Evolutionary conservation across 2,797 vertebrate genomes (phyloP).

Genomic region (Brotula barbata): DNA sequence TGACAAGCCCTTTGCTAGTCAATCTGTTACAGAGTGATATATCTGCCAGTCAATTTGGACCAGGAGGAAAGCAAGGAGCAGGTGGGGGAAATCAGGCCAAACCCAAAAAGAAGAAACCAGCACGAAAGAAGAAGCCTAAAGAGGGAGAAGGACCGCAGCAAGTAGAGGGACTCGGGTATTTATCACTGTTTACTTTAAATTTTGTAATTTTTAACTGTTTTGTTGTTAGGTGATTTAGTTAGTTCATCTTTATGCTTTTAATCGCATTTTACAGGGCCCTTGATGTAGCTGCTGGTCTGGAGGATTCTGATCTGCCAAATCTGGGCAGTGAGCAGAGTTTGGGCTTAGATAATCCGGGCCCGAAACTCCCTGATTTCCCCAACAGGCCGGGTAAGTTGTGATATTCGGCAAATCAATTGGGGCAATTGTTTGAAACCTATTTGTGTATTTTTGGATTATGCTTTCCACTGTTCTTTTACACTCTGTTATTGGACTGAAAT

Average conservation of each 20-base stretch:
- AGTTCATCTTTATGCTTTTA: constrained; percentile 3
- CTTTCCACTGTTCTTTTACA: not conserved
- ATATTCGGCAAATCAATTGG: not conserved
- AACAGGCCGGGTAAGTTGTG: constrained; percentile 84
- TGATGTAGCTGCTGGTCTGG: constrained; percentile 85
- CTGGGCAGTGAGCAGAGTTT: constrained; percentile 87
- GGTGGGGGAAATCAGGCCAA: constrained; percentile 86
- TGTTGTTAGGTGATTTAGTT: constrained; percentile 3
- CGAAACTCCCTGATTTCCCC: constrained; percentile 90
- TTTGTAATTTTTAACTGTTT: not conserved
- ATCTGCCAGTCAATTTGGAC: constrained; percentile 95
- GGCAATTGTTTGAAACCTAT: not conserved
- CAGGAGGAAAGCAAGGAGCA: constrained; percentile 91
- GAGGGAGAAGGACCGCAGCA: constrained; percentile 82
- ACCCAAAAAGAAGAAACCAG: constrained; percentile 98
- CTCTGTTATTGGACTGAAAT: no score
- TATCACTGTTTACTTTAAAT: constrained; percentile 3
- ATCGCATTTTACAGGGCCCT: constrained; percentile 75
- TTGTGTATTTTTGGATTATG: not conserved
- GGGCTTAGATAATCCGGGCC: constrained; percentile 84
- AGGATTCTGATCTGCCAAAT: constrained; percentile 87
- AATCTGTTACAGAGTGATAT: constrained; percentile 99
- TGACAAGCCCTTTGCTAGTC: constrained; percentile 95
- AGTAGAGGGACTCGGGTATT: constrained; percentile 85
- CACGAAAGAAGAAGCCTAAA: constrained; percentile 94